These are phyloP conservation scores for Megamerina dolium DNA, from an alignment of 2,888 invertebrate genomes.

Conservation along the genomic window DNA sequence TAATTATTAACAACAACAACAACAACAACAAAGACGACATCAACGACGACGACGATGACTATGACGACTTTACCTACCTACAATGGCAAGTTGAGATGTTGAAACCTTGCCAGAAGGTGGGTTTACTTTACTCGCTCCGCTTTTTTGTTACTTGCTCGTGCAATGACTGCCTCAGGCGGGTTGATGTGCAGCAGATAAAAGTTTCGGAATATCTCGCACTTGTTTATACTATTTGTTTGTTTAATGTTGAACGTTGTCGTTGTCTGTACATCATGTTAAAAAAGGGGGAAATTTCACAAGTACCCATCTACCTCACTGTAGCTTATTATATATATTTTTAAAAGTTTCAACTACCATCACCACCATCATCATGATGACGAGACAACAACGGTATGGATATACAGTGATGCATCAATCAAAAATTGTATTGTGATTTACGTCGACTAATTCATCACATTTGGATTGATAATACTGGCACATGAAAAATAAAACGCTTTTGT, in stretches of 20 bases:
- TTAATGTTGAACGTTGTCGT: background rate
- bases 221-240: background rate
- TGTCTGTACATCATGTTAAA: slow-evolving; percentile 2
- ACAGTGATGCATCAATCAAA: no score
- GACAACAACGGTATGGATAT: no score
- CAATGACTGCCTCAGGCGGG: slow-evolving; percentile 11
- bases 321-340: no score
- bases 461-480: no score
- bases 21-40: background rate
- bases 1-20: slow-evolving; percentile 33
- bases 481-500: no score
- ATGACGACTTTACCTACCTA: no score
- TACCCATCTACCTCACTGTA: slow-evolving; percentile 33
- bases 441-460: no score
- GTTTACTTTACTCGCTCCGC: no score
- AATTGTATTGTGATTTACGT: no score
- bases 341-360: slow-evolving; percentile 38
- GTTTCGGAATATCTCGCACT: background rate
- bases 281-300: slow-evolving; percentile 22
- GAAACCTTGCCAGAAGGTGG: no score
- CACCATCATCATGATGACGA: no score
- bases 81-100: no score
- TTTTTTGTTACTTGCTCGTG: slow-evolving; percentile 17
- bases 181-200: slow-evolving; percentile 10
- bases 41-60: background rate